phyloP scores from a whole-genome alignment of 2,797 vertebrate species.

The Artibeus jamaicensis region DNA sequence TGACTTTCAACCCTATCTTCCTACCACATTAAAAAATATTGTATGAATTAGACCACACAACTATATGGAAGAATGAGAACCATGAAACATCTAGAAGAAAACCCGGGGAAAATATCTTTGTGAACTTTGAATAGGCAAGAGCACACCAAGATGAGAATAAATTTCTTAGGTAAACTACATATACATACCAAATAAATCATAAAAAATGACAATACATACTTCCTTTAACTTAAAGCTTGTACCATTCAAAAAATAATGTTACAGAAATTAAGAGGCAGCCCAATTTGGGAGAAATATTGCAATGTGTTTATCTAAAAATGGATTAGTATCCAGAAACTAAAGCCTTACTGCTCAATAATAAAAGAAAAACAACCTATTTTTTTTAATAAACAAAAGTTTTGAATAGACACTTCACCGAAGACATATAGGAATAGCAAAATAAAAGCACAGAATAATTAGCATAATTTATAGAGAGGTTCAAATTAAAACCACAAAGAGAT shows the following conservation, averaged over 20 bases:
- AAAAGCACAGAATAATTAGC: neutral
- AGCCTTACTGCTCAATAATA: neutral
- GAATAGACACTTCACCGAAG: neutral
- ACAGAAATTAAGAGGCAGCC: neutral
- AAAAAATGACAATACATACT: neutral
- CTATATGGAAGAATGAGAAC: neutral
- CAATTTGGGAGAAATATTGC: neutral
- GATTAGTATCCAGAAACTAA: neutral
- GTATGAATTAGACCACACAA: neutral
- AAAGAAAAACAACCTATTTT: neutral
- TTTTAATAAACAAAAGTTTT: neutral
- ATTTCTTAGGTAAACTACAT: neutral
- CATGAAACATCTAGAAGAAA: neutral
- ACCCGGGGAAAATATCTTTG: neutral
- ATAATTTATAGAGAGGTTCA: neutral
- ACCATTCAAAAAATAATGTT: neutral
- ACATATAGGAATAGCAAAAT: neutral
- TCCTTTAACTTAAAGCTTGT: neutral
- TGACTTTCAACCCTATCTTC: neutral
- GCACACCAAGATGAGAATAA: neutral
- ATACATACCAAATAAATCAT: neutral
- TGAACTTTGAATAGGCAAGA: neutral
- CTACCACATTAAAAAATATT: neutral
- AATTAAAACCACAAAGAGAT: neutral
- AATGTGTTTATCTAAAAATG: neutral